Base-by-base conservation (phyloP, 2,797 vertebrate species). In the Sebastes iracundus region DNA sequence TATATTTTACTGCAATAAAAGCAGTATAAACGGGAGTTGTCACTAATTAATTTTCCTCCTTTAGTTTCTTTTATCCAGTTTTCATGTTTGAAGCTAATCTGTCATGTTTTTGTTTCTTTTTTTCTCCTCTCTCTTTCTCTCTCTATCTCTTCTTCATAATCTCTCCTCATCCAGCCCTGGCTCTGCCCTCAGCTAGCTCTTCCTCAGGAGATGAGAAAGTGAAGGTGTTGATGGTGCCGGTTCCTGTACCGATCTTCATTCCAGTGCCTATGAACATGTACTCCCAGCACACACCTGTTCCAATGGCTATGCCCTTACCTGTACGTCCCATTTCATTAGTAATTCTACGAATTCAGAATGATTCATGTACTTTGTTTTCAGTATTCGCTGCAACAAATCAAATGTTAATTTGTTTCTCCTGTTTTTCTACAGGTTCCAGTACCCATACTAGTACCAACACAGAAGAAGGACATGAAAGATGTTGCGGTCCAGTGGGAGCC, bases 181-280 rank as follows among this genome's bases (percentile, higher is more conserved):
- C 55, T n/a, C 58, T n/a, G 27, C 75, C 68, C 32, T 68, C 70
- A 22, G 58, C 6, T 25, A 23, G 58, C 25, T 75, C 77, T 46
- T 38, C 90, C 83, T 81, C 58, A 42, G 80, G 56, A 16, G 83
- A 92, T 33, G 93, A 93, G 77, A 94, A 88, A 0, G 90, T 95
- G 16, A 97, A 95, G 72, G 92, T 96, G 78, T 81, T 97, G 30
- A 49, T 98, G 83, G 96, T 99, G 84, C 96, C 95, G 4, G 71
- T 96, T 79, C 97, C 98, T 6, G 96, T 99, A 6, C 98, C 98
- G 1, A 94, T 99, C 88, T 99, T 97, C 92, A 95, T 99, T 80
- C 98, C 98, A 81, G 94, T 99, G 86, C 98, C 98, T 82, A 94
- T 99, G 96, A 97, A 97, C 92, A 95, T 99, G 92, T 99, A 97